These are phyloP conservation scores for Drosophila pegasa DNA, from an alignment of 2,888 invertebrate genomes.

Conservation along the genomic window DNA sequence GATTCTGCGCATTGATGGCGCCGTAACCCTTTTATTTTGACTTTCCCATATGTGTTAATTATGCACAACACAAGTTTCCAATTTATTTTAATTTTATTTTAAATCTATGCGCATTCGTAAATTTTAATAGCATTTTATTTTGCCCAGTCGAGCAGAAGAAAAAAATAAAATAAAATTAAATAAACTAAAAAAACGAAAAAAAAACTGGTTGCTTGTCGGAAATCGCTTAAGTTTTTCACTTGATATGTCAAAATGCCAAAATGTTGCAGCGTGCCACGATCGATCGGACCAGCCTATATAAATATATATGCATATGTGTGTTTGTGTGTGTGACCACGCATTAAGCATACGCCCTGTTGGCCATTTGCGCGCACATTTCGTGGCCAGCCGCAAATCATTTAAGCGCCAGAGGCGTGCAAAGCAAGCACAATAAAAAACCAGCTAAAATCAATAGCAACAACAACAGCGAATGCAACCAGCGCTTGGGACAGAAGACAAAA, in stretches of 20 bases:
- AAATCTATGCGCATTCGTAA: constrained; percentile 65
- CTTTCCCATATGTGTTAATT: constrained; percentile 26
- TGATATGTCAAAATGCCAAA: constrained; percentile 77
- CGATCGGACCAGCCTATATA: constrained; percentile 36
- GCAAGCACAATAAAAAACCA: constrained; percentile 14
- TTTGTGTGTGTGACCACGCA: constrained; percentile 29
- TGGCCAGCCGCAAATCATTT: constrained; percentile 70
- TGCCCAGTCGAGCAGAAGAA: constrained; percentile 25
- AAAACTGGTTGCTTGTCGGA: constrained; percentile 73
- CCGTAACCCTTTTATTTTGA: constrained; percentile 23
- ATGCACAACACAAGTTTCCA: constrained; percentile 41
- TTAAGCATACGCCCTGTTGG: constrained; percentile 73
- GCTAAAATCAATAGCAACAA: constrained; percentile 28
- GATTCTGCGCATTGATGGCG: neutral
- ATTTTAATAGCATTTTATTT: constrained; percentile 12
- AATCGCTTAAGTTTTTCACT: constrained; percentile 69
- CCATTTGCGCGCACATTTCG: constrained; percentile 52
- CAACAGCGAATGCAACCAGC: constrained; percentile 16
- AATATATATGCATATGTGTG: neutral
- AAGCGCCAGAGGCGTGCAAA: constrained; percentile 69
- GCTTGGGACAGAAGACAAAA: constrained; percentile 23
- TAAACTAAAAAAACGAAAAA: neutral
- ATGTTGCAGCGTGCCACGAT: constrained; percentile 34
- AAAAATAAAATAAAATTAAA: no score
- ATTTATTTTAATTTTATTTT: constrained; percentile 58